Conservation (phyloP, 1,140 invertebrate species). For the Drosophila kohkoa region DNA sequence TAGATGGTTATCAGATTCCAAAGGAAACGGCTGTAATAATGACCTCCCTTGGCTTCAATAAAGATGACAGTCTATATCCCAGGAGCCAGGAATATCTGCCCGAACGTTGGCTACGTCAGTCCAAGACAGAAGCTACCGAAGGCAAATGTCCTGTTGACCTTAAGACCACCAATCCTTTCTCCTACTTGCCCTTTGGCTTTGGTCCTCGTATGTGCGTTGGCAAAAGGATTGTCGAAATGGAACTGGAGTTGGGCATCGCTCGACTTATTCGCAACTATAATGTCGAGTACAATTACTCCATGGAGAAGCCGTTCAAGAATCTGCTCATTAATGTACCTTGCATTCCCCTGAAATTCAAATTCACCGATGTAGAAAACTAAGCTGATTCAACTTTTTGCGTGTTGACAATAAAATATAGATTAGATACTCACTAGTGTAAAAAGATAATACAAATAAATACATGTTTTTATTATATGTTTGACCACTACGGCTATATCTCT, state of each 20-base stretch:
- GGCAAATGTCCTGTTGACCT: constrained; percentile 68
- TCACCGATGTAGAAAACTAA: constrained; percentile 63
- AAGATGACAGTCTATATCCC: constrained; percentile 85
- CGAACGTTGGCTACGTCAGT: constrained; percentile 86
- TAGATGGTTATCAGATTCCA: constrained; percentile 87
- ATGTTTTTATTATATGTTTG: neutral
- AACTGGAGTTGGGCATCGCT: constrained; percentile 88
- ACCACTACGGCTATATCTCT: neutral
- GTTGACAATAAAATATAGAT: neutral
- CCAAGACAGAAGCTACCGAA: constrained; percentile 21
- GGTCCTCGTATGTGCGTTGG: constrained; percentile 87
- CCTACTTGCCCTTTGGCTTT: constrained; percentile 87
- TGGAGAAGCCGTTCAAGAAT: constrained; percentile 61
- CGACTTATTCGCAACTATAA: constrained; percentile 87
- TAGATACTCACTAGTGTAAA: neutral
- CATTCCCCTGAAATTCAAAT: constrained; percentile 78
- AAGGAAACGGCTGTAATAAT: constrained; percentile 85
- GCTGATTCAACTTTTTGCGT: neutral
- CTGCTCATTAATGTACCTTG: constrained; percentile 67
- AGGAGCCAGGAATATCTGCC: constrained; percentile 86
- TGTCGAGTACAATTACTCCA: constrained; percentile 85
- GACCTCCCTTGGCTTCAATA: constrained; percentile 77
- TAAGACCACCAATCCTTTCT: constrained; percentile 85
- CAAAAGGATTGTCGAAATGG: constrained; percentile 90
- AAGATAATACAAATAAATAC: neutral